These are phyloP conservation scores for Oophaga sylvatica DNA, from an alignment of 2,797 vertebrate genomes.

Conservation along the genomic window DNA sequence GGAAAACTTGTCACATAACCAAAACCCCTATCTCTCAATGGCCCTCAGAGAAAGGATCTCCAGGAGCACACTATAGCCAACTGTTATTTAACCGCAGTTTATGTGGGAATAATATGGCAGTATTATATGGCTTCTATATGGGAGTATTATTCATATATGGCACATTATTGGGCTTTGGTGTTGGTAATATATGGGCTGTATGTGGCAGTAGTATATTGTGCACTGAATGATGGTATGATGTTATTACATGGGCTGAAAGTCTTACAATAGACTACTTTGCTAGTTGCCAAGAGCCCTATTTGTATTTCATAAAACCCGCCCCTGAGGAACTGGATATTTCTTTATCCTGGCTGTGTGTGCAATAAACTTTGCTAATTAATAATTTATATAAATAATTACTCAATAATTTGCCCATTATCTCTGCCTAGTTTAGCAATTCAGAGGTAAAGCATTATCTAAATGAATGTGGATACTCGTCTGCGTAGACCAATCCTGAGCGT, in stretches of 20 bases:
- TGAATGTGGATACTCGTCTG: neutral
- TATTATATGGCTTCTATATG: too few species aligned
- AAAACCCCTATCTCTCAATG: too few species aligned
- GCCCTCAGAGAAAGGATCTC: too few species aligned
- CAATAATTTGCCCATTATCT: neutral
- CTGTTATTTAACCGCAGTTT: neutral
- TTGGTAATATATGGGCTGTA: neutral
- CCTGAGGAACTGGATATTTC: too few species aligned
- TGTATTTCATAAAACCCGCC: too few species aligned
- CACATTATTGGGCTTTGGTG: neutral
- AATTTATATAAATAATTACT: neutral
- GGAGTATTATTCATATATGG: neutral
- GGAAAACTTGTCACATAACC: neutral
- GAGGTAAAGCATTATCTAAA: conserved; percentile 1
- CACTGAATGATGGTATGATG: too few species aligned
- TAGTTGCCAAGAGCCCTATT: too few species aligned
- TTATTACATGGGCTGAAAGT: too few species aligned
- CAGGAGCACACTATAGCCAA: too few species aligned
- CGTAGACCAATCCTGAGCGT: neutral
- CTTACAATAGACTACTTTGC: too few species aligned
- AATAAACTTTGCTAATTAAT: neutral
- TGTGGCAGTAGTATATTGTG: neutral
- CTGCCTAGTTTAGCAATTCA: neutral
- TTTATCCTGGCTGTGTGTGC: neutral
- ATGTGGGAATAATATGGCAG: neutral